A percentile compares a stretch with the other conserved stretches of the same genome.
Evolutionary conservation across 1,140 invertebrate genomes (phyloP).

Genomic region (Metopolophium dirhodum): DNA sequence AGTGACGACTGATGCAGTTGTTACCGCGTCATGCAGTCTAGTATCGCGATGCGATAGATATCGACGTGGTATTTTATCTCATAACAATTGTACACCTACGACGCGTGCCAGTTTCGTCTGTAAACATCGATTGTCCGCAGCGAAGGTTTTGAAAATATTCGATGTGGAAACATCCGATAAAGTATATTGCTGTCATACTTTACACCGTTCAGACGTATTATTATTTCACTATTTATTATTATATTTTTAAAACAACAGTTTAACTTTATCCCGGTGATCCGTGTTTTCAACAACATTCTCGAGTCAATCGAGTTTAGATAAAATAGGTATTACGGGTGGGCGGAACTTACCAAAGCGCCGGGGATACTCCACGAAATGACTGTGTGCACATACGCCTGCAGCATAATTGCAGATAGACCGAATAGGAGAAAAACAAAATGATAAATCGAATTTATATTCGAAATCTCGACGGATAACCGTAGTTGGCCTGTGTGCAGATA

Average conservation of each 20-base stretch:
- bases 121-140: not conserved
- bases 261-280: too few relatives aligned
- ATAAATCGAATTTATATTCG: not conserved
- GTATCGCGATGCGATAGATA: not conserved
- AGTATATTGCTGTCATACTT: not conserved
- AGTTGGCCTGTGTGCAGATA: too few relatives aligned
- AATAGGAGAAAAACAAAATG: not conserved
- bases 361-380: not conserved
- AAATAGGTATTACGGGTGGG: too few relatives aligned
- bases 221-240: too few relatives aligned
- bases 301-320: too few relatives aligned
- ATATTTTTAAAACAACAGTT: too few relatives aligned
- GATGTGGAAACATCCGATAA: not conserved
- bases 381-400: too few relatives aligned
- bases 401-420: not conserved
- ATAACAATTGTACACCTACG: not conserved
- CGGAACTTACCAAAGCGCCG: too few relatives aligned
- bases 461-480: not conserved
- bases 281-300: too few relatives aligned
- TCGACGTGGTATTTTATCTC: not conserved
- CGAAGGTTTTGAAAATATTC: not conserved
- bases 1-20: not conserved
- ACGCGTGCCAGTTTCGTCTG: not conserved
- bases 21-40: not conserved
- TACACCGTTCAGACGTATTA: not conserved